Evolutionary conservation across 2,888 invertebrate genomes (phyloP).

Genomic region (Diarsia mendica): DNA sequence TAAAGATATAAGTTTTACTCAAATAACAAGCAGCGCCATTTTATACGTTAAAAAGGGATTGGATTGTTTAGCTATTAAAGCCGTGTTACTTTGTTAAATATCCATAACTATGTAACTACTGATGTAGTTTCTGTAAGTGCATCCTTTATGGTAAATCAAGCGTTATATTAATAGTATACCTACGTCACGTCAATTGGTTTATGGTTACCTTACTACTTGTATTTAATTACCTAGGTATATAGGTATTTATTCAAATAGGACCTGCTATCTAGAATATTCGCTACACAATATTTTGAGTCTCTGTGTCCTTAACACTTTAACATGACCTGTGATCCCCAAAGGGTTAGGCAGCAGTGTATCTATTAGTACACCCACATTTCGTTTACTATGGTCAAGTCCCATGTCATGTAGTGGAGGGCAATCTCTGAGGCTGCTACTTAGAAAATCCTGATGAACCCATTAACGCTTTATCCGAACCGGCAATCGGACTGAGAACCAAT

Average conservation of each 20-base stretch:
- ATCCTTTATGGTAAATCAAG: constrained; percentile 17
- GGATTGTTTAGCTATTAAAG: background rate
- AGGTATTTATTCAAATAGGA: background rate
- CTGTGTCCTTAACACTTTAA: too few relatives aligned
- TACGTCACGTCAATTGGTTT: background rate
- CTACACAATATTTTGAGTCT: too few relatives aligned
- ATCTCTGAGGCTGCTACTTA: too few relatives aligned
- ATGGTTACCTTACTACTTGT: background rate
- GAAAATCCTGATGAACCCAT: too few relatives aligned
- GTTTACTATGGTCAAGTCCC: too few relatives aligned
- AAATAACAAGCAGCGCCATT: background rate
- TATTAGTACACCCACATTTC: too few relatives aligned
- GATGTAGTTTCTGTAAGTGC: constrained; percentile 19
- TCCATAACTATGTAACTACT: constrained; percentile 25
- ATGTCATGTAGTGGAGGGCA: too few relatives aligned
- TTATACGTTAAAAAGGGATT: background rate
- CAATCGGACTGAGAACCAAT: too few relatives aligned
- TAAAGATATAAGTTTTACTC: background rate
- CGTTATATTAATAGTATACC: background rate
- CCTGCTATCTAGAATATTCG: background rate
- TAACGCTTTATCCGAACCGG: too few relatives aligned
- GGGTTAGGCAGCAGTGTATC: too few relatives aligned
- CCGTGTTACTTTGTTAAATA: constrained; percentile 28
- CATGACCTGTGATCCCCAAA: too few relatives aligned
- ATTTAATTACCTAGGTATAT: background rate